A percentile compares a stretch with the other conserved stretches of the same genome.
Evolutionary conservation across 2,888 invertebrate species (phyloP).

Genomic region (Spodoptera picta): DNA sequence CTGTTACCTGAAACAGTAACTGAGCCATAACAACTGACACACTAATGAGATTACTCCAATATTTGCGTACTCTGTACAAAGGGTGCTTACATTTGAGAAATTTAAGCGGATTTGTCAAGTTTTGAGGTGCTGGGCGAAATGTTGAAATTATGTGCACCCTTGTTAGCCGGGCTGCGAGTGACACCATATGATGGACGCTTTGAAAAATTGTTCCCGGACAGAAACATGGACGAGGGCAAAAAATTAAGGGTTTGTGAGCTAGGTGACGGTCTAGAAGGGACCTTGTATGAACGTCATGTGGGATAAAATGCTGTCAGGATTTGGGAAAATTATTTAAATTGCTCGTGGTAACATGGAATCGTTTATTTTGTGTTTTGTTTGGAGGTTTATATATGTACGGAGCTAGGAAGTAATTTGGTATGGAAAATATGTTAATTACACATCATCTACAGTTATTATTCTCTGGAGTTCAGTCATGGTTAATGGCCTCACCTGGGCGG

Average conservation of each 20-base stretch:
- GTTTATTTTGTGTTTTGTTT: not conserved
- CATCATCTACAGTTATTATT: no score
- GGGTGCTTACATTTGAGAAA: constrained; percentile 71
- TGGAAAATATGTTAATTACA: no score
- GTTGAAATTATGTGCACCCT: constrained; percentile 76
- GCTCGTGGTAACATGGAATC: not conserved
- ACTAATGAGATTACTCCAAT: constrained; percentile 72
- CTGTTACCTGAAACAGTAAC: constrained; percentile 24
- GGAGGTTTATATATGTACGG: no score
- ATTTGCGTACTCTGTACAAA: constrained; percentile 64
- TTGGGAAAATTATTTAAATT: constrained; percentile 16
- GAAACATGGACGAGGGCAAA: constrained; percentile 44
- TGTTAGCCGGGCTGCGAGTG: constrained; percentile 71
- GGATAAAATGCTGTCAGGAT: constrained; percentile 7
- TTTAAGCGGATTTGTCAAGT: constrained; percentile 81
- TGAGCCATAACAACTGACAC: constrained; percentile 50
- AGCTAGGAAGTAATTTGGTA: no score
- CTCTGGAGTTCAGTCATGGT: no score
- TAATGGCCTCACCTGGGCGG: no score
- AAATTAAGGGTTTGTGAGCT: constrained; percentile 50
- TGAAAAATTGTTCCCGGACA: constrained; percentile 56
- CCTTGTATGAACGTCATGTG: constrained; percentile 24
- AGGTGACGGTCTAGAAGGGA: constrained; percentile 9
- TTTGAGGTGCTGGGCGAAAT: constrained; percentile 69
- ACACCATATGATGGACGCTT: constrained; percentile 64